Evolutionary conservation across 64 coral and sea anemone genomes (phyloP), one percentile per base, ranked within the genome.

Genomic region (Platygyra sinensis): DNA sequence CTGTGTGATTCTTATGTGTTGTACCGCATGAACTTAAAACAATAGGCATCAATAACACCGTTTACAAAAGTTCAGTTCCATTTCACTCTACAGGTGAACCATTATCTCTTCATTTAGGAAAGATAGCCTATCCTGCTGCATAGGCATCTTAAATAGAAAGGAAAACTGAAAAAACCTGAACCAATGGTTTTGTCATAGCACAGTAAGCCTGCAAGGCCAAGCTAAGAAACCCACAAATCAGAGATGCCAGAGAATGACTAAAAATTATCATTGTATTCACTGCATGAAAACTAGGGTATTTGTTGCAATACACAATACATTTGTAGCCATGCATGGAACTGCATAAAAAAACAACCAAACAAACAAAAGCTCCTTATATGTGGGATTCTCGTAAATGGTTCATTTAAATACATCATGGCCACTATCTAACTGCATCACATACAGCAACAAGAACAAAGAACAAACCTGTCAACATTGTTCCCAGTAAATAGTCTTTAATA

Each of bases 321-420:
- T 55, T 79, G 76, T 79, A 54, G 76, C 22, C 76, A 79, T 79
- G 76, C 76, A 79, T 79, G 54, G 76, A 79, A 29, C 76, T 52
- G 76, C 30, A n/a, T n/a, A n/a, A 74, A 25, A n/a, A 77, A 77
- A 50, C 75, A 51, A 77, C 17, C 25, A 77, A 77, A 50, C 75
- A 51, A 77, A 51, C 75, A 77, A 77, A 77, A 77, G 39, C 75
- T 77, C 75, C 8, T 79, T 55, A 79, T 19, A 22, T 55, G 76
- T 79, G 76, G 76, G 76, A 42, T 79, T 79, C 49, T 55, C 76
- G 54, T 79, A 52, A 79, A 60, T 60, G 57, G 57, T 79, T 49
- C 54, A 32, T 20, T 16, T 16, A 79, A 79, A 79, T 54, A 79
- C 76, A 79, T 51, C 75, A 77, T 77, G 75, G 57, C 57, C 76